Evolutionary conservation across 23 tunicate species (phyloP).

Genomic region (Ciona savignyi): DNA sequence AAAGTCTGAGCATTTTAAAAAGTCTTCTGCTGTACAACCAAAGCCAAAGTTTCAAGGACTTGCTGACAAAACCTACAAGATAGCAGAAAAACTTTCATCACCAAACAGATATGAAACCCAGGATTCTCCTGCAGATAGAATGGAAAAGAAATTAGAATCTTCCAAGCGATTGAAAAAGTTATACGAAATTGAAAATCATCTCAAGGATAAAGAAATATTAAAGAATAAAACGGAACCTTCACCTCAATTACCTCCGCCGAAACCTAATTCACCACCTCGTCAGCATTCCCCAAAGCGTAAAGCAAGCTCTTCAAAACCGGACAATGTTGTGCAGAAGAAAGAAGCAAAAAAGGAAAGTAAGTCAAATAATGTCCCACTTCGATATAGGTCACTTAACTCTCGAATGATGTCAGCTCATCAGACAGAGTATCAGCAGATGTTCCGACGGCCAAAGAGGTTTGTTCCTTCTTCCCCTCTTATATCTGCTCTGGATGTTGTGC

Average conservation of each 20-base stretch:
- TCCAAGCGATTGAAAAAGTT: neutral
- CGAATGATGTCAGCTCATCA: constrained; percentile 33
- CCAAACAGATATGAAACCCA: neutral
- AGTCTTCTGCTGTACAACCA: neutral
- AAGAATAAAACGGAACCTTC: neutral
- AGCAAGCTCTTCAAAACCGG: neutral
- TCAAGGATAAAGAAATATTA: neutral
- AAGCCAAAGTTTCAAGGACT: neutral
- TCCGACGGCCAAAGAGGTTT: constrained; percentile 21
- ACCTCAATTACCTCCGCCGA: neutral
- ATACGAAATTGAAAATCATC: too few species aligned
- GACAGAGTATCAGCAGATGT: constrained; percentile 64
- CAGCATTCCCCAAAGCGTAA: neutral
- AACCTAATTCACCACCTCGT: neutral
- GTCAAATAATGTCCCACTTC: constrained; percentile 24
- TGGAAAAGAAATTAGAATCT: neutral
- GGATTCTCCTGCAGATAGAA: neutral
- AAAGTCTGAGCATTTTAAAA: neutral
- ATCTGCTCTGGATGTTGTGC: constrained; percentile 88
- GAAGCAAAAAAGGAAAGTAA: constrained; percentile 10
- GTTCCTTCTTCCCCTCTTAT: constrained; percentile 64
- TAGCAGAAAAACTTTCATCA: neutral
- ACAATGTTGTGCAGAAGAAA: neutral
- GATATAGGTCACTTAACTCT: constrained; percentile 27
- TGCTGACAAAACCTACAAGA: neutral